These are phyloP conservation scores for Brachyrhaphis roseni DNA, from an alignment of 2,797 vertebrate genomes.

Conservation along the genomic window DNA sequence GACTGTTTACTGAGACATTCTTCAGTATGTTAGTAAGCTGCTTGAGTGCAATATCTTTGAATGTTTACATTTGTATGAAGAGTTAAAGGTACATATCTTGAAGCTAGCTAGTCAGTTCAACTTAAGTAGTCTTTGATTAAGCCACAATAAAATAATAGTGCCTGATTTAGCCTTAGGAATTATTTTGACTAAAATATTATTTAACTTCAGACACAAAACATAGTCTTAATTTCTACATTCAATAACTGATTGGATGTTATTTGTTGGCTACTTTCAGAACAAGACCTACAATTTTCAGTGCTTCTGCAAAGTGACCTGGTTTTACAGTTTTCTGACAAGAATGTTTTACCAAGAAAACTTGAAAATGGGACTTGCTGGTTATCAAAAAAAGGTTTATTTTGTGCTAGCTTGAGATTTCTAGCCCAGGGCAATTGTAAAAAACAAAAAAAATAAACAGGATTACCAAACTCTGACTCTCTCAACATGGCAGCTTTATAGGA, in stretches of 20 bases:
- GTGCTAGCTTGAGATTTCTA: neutral
- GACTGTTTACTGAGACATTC: conserved; percentile 50
- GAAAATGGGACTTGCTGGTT: neutral
- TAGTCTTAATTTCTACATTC: conserved; percentile 37
- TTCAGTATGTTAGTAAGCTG: conserved; percentile 54
- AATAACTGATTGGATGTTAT: conserved; percentile 30
- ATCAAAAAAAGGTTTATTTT: neutral
- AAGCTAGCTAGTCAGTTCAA: conserved; percentile 37
- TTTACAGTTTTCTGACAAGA: conserved; percentile 11
- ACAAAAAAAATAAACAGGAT: neutral
- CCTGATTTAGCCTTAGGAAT: conserved; percentile 66
- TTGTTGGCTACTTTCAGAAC: conserved; percentile 32
- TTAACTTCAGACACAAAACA: conserved; percentile 21
- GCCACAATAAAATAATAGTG: conserved; percentile 63
- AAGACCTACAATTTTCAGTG: neutral
- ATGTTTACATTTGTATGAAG: conserved; percentile 77
- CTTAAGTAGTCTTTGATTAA: conserved; percentile 44
- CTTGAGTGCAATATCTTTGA: conserved; percentile 74
- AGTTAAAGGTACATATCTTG: conserved; percentile 62
- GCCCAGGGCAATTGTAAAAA: neutral
- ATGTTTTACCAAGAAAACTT: neutral
- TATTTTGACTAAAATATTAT: conserved; percentile 44
- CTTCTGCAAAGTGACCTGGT: conserved; percentile 17
- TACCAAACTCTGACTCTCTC: neutral
- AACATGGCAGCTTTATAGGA: neutral